phyloP scores from a whole-genome alignment of 2,113 vertebrate species.

The Heterotis niloticus region DNA sequence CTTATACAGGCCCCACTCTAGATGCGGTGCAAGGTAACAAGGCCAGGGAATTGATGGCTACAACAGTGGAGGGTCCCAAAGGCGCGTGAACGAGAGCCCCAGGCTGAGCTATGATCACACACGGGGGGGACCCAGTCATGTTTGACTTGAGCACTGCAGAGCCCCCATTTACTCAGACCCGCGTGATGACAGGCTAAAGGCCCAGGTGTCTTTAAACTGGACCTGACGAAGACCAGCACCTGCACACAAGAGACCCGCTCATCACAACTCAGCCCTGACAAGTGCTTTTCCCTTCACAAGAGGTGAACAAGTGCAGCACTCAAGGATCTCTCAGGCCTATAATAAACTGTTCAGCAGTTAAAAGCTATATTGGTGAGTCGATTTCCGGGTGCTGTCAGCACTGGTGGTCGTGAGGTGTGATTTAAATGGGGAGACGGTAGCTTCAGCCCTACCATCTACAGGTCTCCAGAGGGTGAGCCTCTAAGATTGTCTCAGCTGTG shows the following conservation, averaged over 20 bases:
- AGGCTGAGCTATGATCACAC: background rate
- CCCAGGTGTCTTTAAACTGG: background rate
- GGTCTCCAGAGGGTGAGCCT: background rate
- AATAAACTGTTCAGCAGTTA: slow-evolving; percentile 8
- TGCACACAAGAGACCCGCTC: no score
- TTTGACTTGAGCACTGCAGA: no score
- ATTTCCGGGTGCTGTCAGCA: background rate
- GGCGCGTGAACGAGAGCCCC: background rate
- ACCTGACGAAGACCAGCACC: background rate
- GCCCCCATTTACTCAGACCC: background rate
- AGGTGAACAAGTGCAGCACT: background rate
- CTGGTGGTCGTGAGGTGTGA: background rate
- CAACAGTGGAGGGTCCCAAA: background rate
- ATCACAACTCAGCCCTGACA: background rate
- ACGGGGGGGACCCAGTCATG: background rate
- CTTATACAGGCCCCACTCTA: no score
- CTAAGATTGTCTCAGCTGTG: background rate
- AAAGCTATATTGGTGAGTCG: background rate
- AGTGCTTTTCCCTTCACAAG: background rate
- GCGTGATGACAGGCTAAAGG: background rate
- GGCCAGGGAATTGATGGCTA: background rate
- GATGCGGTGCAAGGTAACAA: background rate
- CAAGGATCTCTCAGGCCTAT: background rate
- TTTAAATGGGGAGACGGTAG: background rate
- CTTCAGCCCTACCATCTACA: background rate